Evolutionary conservation across 2,113 vertebrate genomes (phyloP).

Genomic region (Alethe diademata): DNA sequence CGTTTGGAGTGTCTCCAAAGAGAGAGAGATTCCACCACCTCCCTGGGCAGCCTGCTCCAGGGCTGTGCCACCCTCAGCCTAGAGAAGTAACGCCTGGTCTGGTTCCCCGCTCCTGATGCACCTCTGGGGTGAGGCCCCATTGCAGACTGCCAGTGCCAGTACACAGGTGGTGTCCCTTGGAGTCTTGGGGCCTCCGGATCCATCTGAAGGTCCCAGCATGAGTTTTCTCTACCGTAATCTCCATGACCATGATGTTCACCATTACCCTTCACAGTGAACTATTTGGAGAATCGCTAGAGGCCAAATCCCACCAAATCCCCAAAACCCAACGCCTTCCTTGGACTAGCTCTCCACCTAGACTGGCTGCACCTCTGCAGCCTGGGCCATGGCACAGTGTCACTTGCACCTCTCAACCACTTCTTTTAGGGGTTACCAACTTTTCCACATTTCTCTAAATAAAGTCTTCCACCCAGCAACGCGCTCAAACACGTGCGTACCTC

Average conservation of each 20-base stretch:
- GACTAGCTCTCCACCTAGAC: background rate
- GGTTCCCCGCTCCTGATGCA: background rate
- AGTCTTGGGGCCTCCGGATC: background rate
- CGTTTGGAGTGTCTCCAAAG: background rate
- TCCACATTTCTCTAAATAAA: background rate
- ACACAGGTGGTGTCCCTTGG: fast-evolving
- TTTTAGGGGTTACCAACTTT: background rate
- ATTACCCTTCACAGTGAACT: background rate
- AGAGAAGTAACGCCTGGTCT: background rate
- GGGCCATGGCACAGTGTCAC: background rate
- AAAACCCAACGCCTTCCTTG: fast-evolving
- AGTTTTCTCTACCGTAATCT: background rate
- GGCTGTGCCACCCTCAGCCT: background rate
- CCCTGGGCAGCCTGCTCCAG: background rate
- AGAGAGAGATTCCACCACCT: background rate
- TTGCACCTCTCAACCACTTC: background rate
- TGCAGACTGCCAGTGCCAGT: fast-evolving
- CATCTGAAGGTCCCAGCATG: background rate
- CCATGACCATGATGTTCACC: background rate
- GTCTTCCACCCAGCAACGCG: background rate
- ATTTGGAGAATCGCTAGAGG: background rate
- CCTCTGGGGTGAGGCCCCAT: background rate
- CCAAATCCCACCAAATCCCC: background rate
- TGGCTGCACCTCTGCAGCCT: fast-evolving
- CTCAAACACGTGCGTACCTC: background rate